These are phyloP conservation scores for Sanderia malayensis DNA, from an alignment of 30 jellyfish, hydroid and myxozoan species.

Conservation along the genomic window DNA sequence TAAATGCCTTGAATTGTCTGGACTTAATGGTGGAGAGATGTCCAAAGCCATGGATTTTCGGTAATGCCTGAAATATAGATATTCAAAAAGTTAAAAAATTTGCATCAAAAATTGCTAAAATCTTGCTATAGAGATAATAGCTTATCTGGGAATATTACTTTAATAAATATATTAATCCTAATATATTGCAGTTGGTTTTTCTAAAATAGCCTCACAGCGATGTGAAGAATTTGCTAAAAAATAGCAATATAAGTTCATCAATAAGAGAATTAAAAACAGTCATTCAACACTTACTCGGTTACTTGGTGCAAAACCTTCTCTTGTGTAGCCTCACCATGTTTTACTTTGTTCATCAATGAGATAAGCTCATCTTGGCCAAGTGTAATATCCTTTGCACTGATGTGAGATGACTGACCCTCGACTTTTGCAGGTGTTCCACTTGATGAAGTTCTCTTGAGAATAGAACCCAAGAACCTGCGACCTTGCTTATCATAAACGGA, in stretches of 20 bases:
- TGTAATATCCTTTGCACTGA: slow-evolving; percentile 75
- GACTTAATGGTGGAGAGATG: background rate
- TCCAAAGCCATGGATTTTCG: slow-evolving; percentile 23
- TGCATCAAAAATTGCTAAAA: no score
- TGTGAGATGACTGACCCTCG: slow-evolving; percentile 6
- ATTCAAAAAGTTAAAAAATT: no score
- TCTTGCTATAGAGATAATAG: no score
- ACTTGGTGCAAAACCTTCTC: slow-evolving; percentile 71
- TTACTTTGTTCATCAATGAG: slow-evolving; percentile 65
- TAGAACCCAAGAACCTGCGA: slow-evolving; percentile 16
- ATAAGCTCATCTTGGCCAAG: slow-evolving; percentile 56
- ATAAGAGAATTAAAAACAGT: no score
- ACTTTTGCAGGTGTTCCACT: slow-evolving; percentile 19
- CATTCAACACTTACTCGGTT: slow-evolving; percentile 41
- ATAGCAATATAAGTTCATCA: no score
- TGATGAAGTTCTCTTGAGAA: slow-evolving; percentile 47
- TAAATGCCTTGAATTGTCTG: slow-evolving; percentile 17
- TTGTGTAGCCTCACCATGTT: slow-evolving; percentile 67
- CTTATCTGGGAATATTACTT: no score
- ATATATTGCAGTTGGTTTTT: no score
- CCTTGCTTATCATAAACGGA: slow-evolving; percentile 33
- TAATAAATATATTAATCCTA: no score
- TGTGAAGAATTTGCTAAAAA: no score
- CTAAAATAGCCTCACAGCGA: no score
- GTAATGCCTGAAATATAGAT: slow-evolving; percentile 11